Conservation (phyloP, 2,113 vertebrate species). For the Nannospalax galili region DNA sequence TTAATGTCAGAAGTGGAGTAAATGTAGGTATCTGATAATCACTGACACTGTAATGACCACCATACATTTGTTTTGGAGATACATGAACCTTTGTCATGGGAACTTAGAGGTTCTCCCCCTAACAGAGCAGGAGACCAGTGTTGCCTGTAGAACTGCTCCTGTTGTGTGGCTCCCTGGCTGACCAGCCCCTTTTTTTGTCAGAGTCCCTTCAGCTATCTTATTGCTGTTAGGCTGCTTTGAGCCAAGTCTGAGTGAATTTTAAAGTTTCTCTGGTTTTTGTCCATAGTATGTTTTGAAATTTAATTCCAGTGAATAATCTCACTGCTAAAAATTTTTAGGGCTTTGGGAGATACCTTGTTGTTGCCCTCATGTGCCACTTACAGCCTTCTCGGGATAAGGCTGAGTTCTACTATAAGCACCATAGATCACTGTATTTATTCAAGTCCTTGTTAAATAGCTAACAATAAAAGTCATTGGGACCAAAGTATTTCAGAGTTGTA, state of each 20-base stretch:
- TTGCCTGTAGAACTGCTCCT: too few relatives aligned
- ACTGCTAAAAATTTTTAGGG: background rate
- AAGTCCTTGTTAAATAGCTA: conserved; percentile 16
- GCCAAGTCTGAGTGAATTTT: background rate
- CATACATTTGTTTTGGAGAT: background rate
- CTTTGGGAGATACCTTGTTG: background rate
- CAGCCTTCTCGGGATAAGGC: background rate
- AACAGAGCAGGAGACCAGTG: background rate
- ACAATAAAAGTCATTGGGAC: conserved; percentile 6
- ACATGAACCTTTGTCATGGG: background rate
- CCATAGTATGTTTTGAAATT: conserved; percentile 1
- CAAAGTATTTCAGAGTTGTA: background rate
- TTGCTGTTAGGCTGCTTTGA: background rate
- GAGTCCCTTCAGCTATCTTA: background rate
- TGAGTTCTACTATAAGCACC: background rate
- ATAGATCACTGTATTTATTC: conserved; percentile 1
- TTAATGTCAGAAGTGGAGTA: conserved; percentile 19
- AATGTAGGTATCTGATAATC: background rate
- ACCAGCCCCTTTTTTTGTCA: too few relatives aligned
- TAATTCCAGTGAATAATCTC: conserved; percentile 4
- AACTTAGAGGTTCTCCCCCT: background rate
- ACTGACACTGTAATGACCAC: background rate
- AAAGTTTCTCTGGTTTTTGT: conserved; percentile 3
- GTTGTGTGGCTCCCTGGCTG: background rate
- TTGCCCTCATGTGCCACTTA: too few relatives aligned